Evolutionary conservation across 2,888 invertebrate genomes (phyloP).

Genomic region (Eupithecia vulgata): DNA sequence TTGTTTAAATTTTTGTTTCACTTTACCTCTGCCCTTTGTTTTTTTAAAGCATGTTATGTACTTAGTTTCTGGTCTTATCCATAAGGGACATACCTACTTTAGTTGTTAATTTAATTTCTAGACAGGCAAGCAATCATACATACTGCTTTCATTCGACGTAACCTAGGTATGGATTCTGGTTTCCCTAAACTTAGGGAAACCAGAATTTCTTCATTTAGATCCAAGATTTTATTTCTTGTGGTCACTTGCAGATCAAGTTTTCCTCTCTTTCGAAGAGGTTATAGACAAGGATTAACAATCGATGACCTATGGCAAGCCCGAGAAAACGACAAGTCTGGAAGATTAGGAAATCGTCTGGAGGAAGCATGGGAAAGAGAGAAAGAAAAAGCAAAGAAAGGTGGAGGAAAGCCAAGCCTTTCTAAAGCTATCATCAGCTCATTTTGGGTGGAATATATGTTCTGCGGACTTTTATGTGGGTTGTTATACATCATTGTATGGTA

Average conservation of each 20-base stretch:
- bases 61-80: neutral
- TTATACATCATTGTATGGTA: constrained; percentile 85
- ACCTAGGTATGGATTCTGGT: neutral
- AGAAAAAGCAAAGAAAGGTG: constrained; percentile 70
- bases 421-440: constrained; percentile 85
- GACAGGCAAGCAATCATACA: no score
- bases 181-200: no score
- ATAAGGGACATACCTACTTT: no score
- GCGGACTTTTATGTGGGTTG: constrained; percentile 84
- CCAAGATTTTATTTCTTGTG: neutral
- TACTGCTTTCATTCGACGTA: neutral
- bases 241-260: constrained; percentile 86
- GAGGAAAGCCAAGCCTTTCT: constrained; percentile 84
- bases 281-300: constrained; percentile 84
- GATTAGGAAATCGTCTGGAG: constrained; percentile 87
- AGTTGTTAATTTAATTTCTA: no score
- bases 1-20: neutral
- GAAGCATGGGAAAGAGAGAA: constrained; percentile 86
- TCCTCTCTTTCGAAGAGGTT: constrained; percentile 86
- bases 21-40: neutral
- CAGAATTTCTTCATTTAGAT: no score
- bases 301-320: constrained; percentile 87
- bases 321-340: constrained; percentile 85
- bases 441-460: constrained; percentile 84
- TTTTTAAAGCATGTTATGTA: neutral